phyloP scores from a whole-genome alignment of 2,113 vertebrate species.

The Gopherus flavomarginatus region DNA sequence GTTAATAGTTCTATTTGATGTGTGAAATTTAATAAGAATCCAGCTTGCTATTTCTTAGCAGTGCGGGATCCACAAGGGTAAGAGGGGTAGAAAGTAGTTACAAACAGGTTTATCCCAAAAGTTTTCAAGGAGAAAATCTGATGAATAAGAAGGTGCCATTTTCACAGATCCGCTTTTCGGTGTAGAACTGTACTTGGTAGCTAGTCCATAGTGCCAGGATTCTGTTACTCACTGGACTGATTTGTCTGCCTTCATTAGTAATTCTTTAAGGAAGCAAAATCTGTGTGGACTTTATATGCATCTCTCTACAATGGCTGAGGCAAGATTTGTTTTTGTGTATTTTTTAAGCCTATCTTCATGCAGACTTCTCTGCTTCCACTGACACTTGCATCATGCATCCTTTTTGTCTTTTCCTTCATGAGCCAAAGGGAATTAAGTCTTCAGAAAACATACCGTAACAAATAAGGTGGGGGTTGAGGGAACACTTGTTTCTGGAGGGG shows the following conservation, averaged over 20 bases:
- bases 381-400: neutral
- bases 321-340: neutral
- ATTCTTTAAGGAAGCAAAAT: neutral
- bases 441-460: neutral
- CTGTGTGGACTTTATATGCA: neutral
- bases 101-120: neutral
- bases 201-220: too few species aligned
- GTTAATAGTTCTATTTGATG: neutral
- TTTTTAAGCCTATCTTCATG: neutral
- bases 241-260: neutral
- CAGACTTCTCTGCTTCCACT: neutral
- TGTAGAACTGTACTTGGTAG: neutral
- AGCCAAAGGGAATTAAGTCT: neutral
- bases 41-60: neutral
- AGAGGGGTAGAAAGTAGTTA: neutral
- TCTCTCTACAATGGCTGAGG: neutral
- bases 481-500: neutral
- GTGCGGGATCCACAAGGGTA: neutral
- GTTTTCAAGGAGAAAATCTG: neutral
- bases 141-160: neutral
- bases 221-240: neutral
- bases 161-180: neutral
- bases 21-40: neutral
- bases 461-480: neutral
- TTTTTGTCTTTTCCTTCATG: neutral